These are phyloP conservation scores for Periplaneta americana DNA, from an alignment of 1,140 invertebrate genomes.

Conservation along the genomic window DNA sequence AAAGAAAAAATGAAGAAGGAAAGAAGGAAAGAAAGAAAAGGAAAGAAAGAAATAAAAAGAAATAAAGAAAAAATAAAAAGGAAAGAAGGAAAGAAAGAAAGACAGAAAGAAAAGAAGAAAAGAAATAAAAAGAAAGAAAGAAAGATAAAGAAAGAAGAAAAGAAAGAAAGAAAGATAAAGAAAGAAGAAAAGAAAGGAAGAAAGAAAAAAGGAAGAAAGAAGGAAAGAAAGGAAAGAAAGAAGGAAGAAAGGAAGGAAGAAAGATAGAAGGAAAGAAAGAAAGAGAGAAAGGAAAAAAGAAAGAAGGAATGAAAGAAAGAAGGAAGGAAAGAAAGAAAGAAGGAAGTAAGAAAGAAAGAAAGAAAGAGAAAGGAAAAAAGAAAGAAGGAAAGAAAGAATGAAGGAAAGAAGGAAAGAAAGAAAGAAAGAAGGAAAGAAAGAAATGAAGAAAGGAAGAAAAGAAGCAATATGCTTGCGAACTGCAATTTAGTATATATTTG, in stretches of 20 bases:
- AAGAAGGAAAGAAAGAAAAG: conserved; percentile 8
- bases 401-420: too few species aligned
- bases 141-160: background rate
- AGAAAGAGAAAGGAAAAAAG: background rate
- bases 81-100: too few species aligned
- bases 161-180: conserved; percentile 17
- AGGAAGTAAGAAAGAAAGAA: background rate
- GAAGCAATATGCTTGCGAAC: too few species aligned
- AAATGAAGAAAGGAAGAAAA: too few species aligned
- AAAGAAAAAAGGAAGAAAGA: conserved; percentile 11
- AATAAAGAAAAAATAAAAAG: conserved; percentile 8
- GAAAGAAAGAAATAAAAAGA: too few species aligned
- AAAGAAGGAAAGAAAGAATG: too few species aligned
- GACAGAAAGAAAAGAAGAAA: too few species aligned
- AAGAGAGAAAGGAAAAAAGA: conserved; percentile 8
- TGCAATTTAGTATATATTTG: too few species aligned
- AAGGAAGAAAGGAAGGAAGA: conserved; percentile 1
- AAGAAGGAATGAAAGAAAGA: conserved; percentile 2
- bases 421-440: too few species aligned
- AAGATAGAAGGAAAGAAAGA: background rate
- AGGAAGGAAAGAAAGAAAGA: background rate
- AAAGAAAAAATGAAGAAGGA: conserved; percentile 10
- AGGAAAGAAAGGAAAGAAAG: conserved; percentile 5
- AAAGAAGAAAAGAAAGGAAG: conserved; percentile 12
- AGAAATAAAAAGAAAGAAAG: conserved; percentile 1